These are phyloP conservation scores for Pipistrellus nathusii DNA, from an alignment of 2,797 vertebrate species.

Conservation along the genomic window DNA sequence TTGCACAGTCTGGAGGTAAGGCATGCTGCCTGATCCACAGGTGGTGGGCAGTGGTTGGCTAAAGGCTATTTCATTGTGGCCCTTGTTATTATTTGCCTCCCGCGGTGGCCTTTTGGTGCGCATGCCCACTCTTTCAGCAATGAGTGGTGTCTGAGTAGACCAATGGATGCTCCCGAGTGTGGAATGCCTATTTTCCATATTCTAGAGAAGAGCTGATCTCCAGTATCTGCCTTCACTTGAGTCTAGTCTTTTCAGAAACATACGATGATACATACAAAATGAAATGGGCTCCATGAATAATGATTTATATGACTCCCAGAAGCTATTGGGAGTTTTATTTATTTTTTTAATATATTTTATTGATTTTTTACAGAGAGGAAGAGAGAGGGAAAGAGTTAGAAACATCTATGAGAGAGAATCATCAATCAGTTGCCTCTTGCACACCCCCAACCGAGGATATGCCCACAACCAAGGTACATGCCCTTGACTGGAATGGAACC, in stretches of 20 bases:
- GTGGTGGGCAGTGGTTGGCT: not conserved
- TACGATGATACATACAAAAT: not conserved
- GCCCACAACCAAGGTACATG: no score
- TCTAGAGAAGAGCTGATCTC: not conserved
- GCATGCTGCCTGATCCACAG: not conserved
- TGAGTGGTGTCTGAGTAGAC: not conserved
- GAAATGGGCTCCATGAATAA: not conserved
- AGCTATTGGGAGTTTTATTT: not conserved
- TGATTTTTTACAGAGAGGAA: no score
- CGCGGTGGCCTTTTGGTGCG: fast-evolving
- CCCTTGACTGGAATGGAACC: no score
- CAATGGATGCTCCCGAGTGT: not conserved
- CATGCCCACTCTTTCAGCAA: not conserved
- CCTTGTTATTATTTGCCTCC: not conserved
- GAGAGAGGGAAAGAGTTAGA: no score
- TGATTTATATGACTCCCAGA: not conserved
- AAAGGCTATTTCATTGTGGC: not conserved
- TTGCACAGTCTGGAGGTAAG: not conserved
- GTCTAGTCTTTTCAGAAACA: constrained; percentile 31
- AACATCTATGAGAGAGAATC: no score
- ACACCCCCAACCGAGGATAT: no score
- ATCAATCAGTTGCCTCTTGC: no score
- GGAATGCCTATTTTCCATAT: not conserved
- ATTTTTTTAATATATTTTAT: no score
- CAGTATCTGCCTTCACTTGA: not conserved